Conservation (phyloP, 2,888 invertebrate species). For the Drosophila maculinotata region DNA sequence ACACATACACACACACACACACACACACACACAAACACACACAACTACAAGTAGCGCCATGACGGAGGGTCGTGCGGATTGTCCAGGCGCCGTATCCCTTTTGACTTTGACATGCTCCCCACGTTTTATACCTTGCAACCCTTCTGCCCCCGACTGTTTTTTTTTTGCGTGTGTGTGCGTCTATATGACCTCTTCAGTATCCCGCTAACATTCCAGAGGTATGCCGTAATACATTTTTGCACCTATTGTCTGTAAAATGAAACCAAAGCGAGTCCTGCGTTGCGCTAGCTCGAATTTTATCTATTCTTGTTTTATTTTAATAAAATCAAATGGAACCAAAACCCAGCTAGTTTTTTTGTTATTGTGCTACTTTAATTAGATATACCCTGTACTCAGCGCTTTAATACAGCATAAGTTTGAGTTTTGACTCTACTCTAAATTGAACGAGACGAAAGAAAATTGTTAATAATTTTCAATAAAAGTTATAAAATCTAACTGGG, state of each 20-base stretch:
- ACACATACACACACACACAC: too few species aligned
- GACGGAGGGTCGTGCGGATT: constrained; percentile 16
- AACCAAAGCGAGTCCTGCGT: constrained; percentile 38
- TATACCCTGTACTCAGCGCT: constrained; percentile 1
- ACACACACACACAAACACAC: constrained; percentile 9
- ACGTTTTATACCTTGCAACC: constrained; percentile 4
- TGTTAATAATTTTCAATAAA: too few species aligned
- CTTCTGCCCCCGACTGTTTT: constrained; percentile 12
- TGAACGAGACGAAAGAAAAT: too few species aligned
- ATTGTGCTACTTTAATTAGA: neutral
- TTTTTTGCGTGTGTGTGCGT: constrained; percentile 13
- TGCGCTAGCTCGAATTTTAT: constrained; percentile 9
- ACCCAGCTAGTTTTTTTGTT: neutral
- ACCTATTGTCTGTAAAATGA: constrained; percentile 69
- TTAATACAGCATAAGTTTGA: too few species aligned
- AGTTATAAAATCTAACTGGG: too few species aligned
- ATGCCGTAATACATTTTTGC: constrained; percentile 61
- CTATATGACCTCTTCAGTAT: constrained; percentile 34
- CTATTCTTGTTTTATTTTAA: constrained; percentile 6
- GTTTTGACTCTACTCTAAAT: too few species aligned
- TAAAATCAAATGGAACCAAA: constrained; percentile 3
- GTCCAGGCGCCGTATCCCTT: constrained; percentile 48
- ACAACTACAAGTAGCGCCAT: constrained; percentile 12
- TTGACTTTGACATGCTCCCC: constrained; percentile 40
- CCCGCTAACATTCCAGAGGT: constrained; percentile 47